Evolutionary conservation across 2,888 invertebrate genomes (phyloP).

Genomic region (Monopis laevigella): DNA sequence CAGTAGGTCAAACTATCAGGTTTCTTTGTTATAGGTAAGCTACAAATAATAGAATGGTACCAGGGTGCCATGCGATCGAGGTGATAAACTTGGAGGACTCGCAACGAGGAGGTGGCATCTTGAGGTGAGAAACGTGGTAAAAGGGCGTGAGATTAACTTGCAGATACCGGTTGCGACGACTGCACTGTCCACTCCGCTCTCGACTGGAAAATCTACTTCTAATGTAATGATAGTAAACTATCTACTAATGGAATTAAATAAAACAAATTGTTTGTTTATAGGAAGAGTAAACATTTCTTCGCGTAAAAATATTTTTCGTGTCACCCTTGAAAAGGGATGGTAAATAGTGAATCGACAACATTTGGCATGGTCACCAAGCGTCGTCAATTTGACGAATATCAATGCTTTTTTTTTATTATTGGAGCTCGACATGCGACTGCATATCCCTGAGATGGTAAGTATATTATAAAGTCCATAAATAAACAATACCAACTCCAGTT

Average conservation of each 20-base stretch:
- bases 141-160: conserved; percentile 53
- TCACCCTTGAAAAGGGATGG: no score
- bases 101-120: conserved; percentile 41
- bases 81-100: conserved; percentile 44
- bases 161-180: conserved; percentile 33
- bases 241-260: background rate
- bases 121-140: conserved; percentile 62
- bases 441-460: no score
- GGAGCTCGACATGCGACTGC: no score
- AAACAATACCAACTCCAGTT: no score
- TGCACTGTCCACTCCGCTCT: conserved; percentile 8
- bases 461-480: no score
- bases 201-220: background rate
- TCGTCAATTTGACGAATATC: no score
- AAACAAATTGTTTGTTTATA: background rate
- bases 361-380: no score
- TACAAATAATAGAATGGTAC: conserved; percentile 33
- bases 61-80: conserved; percentile 39
- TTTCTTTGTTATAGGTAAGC: conserved; percentile 50
- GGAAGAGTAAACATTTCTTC: no score
- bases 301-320: no score
- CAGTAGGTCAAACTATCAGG: conserved; percentile 28
- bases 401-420: no score
- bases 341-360: no score
- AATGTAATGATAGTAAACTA: no score